These are phyloP conservation scores for Ephestia elutella DNA, from an alignment of 1,140 invertebrate genomes.

Conservation along the genomic window DNA sequence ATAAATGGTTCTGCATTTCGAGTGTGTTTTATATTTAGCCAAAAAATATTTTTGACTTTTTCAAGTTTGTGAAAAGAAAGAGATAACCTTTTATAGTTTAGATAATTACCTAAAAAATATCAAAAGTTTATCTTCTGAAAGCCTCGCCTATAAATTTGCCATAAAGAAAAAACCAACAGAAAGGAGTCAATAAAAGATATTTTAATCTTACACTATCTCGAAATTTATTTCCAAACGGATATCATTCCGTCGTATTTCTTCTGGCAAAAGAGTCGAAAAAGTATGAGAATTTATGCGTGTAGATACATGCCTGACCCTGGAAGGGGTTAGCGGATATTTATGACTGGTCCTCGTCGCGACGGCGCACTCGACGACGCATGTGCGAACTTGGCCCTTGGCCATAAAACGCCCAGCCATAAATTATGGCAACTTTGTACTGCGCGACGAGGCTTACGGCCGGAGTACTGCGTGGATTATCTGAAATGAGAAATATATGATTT, in stretches of 20 bases:
- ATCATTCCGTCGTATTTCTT: slow-evolving; percentile 17
- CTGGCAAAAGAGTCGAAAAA: slow-evolving; percentile 13
- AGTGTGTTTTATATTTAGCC: too few species aligned
- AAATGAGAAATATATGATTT: neutral
- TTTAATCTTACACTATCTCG: neutral
- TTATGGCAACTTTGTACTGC: slow-evolving; percentile 59
- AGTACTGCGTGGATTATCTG: neutral
- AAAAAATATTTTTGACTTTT: too few species aligned
- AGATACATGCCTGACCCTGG: slow-evolving; percentile 27
- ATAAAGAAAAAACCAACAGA: neutral
- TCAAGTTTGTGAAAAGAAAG: too few species aligned
- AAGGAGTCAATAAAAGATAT: neutral
- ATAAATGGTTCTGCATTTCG: too few species aligned
- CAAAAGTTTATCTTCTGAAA: neutral
- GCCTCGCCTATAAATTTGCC: neutral
- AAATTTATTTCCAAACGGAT: neutral
- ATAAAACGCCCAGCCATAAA: slow-evolving; percentile 54
- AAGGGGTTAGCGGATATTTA: slow-evolving; percentile 40
- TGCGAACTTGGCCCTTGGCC: slow-evolving; percentile 44
- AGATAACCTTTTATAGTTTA: too few species aligned
- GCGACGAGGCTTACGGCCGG: slow-evolving; percentile 14
- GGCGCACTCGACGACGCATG: slow-evolving; percentile 34
- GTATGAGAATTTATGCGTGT: slow-evolving; percentile 16
- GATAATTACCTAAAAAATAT: too few species aligned
- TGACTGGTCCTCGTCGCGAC: slow-evolving; percentile 30